Evolutionary conservation across 2,888 invertebrate genomes (phyloP), one percentile per base, ranked within the genome.

Genomic region (Cremastinae sp.): DNA sequence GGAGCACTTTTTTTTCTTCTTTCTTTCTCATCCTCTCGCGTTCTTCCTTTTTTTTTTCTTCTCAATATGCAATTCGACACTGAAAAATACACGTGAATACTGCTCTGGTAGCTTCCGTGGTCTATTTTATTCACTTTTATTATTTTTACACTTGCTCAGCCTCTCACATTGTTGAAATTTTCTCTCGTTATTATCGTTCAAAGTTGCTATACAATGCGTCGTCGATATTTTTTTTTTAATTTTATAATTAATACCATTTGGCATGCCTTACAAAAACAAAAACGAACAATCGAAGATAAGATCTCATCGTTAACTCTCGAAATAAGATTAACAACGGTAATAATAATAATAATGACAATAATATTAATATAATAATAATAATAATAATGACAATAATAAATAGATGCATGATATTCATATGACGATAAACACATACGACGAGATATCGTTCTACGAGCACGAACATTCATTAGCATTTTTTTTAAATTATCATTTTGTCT

Each of bases 81-180:
- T 65, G 28, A 71, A 71, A 75, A 75, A 75, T 75, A 75, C 66
- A 75, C 66, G 66, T 66, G 75, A 66, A 66, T 71, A 71, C 71
- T 61, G 59, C 54, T 75, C 59, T 59, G 53, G 36, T 56, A 66
- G 28, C 45, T 75, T 47, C 36, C 16, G 62, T 66, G 66, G 59
- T 65, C 41, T 59, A 68, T 56, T 59, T 22, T 20, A 45, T 49
- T 58, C 5, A n/a, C 28, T 43, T 62, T 43, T 38, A 38, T 45
- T 62, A 36, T 51, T 53, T 64, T 45, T 72, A 65, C 59, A 73
- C 68, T n/a, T n/a, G n/a, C 53, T 38, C 28, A 49, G 16, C 16
- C 28, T 36, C 36, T 59, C 45, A 65, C 20, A 45, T 56, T 47
- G 38, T 51, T 16, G 34, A 28, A 9, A 36, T 65, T 66, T 59